phyloP scores from a whole-genome alignment of 1,140 invertebrate genomes.

The Lepidurus apus region DNA sequence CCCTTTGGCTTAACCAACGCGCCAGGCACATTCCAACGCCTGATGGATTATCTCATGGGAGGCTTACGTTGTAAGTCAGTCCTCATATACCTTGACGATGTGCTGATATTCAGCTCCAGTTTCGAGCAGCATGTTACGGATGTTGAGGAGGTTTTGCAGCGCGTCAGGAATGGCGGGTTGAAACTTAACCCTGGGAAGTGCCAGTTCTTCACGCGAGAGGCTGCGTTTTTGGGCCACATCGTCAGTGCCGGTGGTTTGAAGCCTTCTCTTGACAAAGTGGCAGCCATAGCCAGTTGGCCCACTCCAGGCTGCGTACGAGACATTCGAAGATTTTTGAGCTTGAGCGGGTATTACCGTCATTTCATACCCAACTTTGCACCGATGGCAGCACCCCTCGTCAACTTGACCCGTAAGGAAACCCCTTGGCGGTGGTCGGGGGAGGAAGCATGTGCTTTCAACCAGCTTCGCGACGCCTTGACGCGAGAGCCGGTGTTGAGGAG shows the following conservation, averaged over 20 bases:
- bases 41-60: slow-evolving; percentile 37
- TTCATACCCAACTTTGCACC: slow-evolving; percentile 23
- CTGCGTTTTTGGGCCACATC: slow-evolving; percentile 39
- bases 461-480: slow-evolving; percentile 3
- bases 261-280: slow-evolving; percentile 42
- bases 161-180: slow-evolving; percentile 35
- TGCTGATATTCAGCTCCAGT: neutral
- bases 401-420: neutral
- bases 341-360: slow-evolving; percentile 6
- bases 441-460: neutral
- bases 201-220: slow-evolving; percentile 36
- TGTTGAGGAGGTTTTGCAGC: slow-evolving; percentile 40
- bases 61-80: neutral
- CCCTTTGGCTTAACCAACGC: slow-evolving; percentile 47
- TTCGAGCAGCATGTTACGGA: slow-evolving; percentile 31
- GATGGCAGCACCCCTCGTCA: slow-evolving; percentile 5
- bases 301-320: neutral
- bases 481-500: neutral
- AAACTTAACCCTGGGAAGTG: slow-evolving; percentile 38
- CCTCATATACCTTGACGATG: neutral
- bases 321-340: neutral
- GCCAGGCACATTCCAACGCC: slow-evolving; percentile 42
- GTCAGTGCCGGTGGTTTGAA: slow-evolving; percentile 41
- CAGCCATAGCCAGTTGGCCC: neutral
- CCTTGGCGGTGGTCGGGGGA: slow-evolving; percentile 11